A percentile compares a stretch with the other conserved stretches of the same genome.
These are phyloP conservation scores for Trachemys scripta DNA, from an alignment of 2,113 vertebrate genomes.

Conservation along the genomic window DNA sequence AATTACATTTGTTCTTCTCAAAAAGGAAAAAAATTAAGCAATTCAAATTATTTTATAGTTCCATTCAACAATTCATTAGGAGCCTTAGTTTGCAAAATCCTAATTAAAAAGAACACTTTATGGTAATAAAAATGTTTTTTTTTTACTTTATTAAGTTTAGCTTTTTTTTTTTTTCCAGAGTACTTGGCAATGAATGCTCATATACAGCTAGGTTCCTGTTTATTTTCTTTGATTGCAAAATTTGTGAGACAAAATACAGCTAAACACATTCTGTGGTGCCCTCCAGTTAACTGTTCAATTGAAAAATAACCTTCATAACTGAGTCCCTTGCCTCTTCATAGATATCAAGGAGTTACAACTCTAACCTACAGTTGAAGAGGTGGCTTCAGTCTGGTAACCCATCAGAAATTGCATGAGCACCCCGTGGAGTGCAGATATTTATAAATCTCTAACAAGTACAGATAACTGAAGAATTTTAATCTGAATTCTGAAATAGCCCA, in stretches of 20 bases:
- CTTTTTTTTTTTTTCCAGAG: constrained; percentile 56
- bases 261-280: constrained; percentile 74
- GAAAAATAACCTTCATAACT: constrained; percentile 88
- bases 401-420: constrained; percentile 76
- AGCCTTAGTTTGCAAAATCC: constrained; percentile 79
- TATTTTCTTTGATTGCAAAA: constrained; percentile 79
- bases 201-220: constrained; percentile 75
- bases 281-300: constrained; percentile 83
- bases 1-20: constrained; percentile 55
- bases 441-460: constrained; percentile 67
- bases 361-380: constrained; percentile 74
- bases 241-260: constrained; percentile 79
- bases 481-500: constrained; percentile 71
- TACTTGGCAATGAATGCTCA: constrained; percentile 71
- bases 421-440: constrained; percentile 72
- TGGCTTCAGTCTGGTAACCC: constrained; percentile 74
- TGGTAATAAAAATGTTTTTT: constrained; percentile 81
- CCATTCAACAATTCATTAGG: constrained; percentile 74
- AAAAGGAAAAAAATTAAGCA: constrained; percentile 57
- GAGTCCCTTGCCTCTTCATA: constrained; percentile 75
- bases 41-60: constrained; percentile 71
- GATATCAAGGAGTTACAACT: constrained; percentile 76
- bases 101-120: constrained; percentile 82
- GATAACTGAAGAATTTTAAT: constrained; percentile 77
- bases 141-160: constrained; percentile 78